phyloP scores from a whole-genome alignment of 2,888 invertebrate species.

The Melieria omissa region DNA sequence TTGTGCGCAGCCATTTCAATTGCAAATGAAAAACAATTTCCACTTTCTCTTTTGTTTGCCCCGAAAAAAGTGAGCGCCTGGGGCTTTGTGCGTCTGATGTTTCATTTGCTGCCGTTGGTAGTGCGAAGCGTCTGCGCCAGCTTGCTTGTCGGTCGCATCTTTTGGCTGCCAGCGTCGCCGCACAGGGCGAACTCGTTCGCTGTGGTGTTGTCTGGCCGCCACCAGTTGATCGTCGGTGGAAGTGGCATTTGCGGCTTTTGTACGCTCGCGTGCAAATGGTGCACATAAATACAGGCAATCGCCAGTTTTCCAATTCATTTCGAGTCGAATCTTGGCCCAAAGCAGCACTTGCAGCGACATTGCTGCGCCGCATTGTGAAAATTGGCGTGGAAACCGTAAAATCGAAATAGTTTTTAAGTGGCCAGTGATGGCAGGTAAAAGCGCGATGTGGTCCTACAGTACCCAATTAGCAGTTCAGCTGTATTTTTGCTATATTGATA shows the following conservation, averaged over 20 bases:
- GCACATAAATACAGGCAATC: slow-evolving; percentile 61
- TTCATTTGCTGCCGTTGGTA: background rate
- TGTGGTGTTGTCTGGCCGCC: slow-evolving; percentile 29
- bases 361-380: too few species aligned
- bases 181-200: slow-evolving; percentile 20
- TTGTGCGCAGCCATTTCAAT: slow-evolving; percentile 8
- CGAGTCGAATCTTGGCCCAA: slow-evolving; percentile 40
- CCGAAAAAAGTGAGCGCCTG: slow-evolving; percentile 32
- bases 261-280: slow-evolving; percentile 45
- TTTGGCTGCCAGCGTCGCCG: slow-evolving; percentile 20
- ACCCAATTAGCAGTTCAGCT: too few species aligned
- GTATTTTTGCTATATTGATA: background rate
- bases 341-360: too few species aligned
- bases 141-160: slow-evolving; percentile 21
- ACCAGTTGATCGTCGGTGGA: background rate
- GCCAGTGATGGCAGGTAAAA: too few species aligned
- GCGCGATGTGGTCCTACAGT: too few species aligned
- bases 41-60: slow-evolving; percentile 60
- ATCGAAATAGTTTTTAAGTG: too few species aligned
- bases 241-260: background rate
- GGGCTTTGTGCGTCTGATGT: background rate
- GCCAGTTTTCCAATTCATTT: slow-evolving; percentile 54
- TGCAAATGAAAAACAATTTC: slow-evolving; percentile 53
- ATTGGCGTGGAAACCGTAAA: too few species aligned
- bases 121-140: slow-evolving; percentile 1